Base-by-base conservation (phyloP, 2,797 vertebrate species). In the Gymnothorax reevesii region DNA sequence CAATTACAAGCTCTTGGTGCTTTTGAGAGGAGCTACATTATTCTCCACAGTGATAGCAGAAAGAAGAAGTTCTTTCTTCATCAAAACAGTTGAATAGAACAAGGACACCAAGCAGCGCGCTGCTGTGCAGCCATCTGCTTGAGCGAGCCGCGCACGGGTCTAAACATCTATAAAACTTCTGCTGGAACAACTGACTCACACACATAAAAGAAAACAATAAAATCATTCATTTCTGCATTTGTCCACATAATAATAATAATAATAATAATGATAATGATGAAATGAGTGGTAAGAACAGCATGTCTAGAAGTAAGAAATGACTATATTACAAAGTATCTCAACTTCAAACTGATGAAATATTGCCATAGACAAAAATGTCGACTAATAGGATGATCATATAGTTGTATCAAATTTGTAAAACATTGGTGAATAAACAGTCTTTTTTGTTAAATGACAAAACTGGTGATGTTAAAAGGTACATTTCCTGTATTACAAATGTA, bases 101-200 rank as follows among this genome's bases (percentile, higher is more conserved):
- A 55, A 79, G 54, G 75, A n/a, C 52, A 79, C 49, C 42, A 79
- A 55, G 54, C 75, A 20, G 15, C 54, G 75, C 54, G n/a, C 52
- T 52, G 20, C 49, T 49, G 54, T 20, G 54, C 54, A 22, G 49
- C 75, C 75, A 79, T 79, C 75, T 79, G 49, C 75, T 79, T 79
- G 75, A 20, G 52, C 54, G n/a, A 54, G 3, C 75, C 52, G 17
- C 73, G 49, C 49, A 33, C 73, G 42, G 73, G 73, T 75, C 73
- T 75, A 42, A 75, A 75, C 49, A 75, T 75, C 49, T 75, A 75
- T 75, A 75, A 49, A 17, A 42, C 73, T 75, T 75, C 25, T 42
- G 12, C 73, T 75, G 73, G 42, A 17, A 75, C 73, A 75, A 75
- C 73, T 42, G 49, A 75, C 73, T 42, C 33, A 73, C 27, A 73